These are phyloP conservation scores for Peromyscus nudipes DNA, from an alignment of 2,797 vertebrate genomes.

Conservation along the genomic window DNA sequence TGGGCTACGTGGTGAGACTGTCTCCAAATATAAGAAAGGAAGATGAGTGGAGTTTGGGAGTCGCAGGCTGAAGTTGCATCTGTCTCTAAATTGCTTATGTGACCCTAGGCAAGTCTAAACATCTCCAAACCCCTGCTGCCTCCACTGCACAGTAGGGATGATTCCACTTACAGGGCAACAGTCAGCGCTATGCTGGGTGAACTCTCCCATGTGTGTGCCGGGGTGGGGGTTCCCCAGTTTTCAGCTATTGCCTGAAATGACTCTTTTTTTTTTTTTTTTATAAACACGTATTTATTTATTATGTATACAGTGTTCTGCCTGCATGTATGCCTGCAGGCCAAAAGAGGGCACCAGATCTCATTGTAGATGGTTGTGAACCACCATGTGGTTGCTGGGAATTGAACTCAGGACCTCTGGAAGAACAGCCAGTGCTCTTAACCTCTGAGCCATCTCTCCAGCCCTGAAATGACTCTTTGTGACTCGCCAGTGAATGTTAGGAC, in stretches of 20 bases:
- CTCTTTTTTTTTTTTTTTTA: not conserved
- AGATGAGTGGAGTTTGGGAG: not conserved
- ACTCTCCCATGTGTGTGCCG: not conserved
- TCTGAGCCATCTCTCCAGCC: too few species aligned
- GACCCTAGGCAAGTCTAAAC: not conserved
- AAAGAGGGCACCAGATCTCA: too few species aligned
- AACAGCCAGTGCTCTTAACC: too few species aligned
- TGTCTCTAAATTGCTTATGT: not conserved
- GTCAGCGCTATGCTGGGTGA: not conserved
- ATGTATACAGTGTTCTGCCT: too few species aligned
- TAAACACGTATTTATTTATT: too few species aligned
- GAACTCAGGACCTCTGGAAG: too few species aligned
- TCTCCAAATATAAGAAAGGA: not conserved
- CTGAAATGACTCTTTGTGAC: not conserved
- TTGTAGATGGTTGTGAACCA: too few species aligned
- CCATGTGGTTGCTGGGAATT: too few species aligned
- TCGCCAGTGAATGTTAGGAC: rapidly evolving
- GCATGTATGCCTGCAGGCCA: too few species aligned
- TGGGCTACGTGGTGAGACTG: not conserved
- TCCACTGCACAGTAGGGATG: not conserved
- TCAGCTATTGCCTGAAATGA: not conserved
- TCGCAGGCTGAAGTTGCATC: not conserved
- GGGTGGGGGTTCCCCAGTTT: not conserved
- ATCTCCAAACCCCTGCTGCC: not conserved
- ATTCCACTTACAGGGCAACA: not conserved